Conservation (phyloP, 2,113 vertebrate species). For the Agapornis roseicollis region DNA sequence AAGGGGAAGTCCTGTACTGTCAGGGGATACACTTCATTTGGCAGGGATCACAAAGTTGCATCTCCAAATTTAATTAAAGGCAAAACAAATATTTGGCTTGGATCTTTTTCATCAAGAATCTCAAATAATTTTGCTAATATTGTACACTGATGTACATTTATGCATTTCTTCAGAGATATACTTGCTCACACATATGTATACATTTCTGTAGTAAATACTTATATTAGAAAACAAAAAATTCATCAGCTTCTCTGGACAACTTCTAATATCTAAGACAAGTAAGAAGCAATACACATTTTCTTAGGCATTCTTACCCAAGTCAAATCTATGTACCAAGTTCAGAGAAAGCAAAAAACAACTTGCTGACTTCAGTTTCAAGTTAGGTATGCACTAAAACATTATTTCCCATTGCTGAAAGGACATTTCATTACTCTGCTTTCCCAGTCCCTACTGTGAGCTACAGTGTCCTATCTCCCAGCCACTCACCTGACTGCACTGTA, state of each 20-base stretch:
- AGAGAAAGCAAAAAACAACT: background rate
- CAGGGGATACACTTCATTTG: background rate
- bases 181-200: accelerated
- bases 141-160: background rate
- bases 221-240: background rate
- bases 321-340: background rate
- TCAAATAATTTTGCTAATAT: background rate
- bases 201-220: background rate
- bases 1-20: background rate
- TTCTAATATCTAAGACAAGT: background rate
- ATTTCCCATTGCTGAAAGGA: background rate
- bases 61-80: background rate
- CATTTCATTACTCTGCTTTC: background rate
- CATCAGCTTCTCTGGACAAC: background rate
- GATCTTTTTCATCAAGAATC: background rate
- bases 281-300: background rate
- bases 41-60: background rate
- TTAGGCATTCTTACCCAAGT: background rate
- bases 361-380: background rate
- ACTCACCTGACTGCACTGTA: background rate
- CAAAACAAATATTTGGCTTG: background rate
- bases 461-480: background rate
- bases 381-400: background rate
- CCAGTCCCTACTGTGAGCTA: background rate
- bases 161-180: background rate